Base-by-base conservation (phyloP, 30 jellyfish, hydroid and myxozoan genomes). In the Chironex yamaguchii region DNA sequence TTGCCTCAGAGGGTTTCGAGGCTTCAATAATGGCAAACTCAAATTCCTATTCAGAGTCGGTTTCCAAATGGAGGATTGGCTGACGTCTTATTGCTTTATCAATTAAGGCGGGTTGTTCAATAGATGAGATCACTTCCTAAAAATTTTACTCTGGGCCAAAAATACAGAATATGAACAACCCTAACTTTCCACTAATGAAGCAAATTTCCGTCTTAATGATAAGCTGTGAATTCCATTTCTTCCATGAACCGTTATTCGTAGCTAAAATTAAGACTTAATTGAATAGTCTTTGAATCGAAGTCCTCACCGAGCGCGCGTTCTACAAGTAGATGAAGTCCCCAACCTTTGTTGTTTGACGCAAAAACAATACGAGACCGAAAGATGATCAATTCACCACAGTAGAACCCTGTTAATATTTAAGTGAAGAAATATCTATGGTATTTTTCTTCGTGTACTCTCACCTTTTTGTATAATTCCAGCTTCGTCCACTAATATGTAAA, bases 41-140 rank as follows among this genome's bases (percentile, higher is more conserved):
- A 9, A 42, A 42, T 42, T 42, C 9, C 58, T 42, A 42, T 42
- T 42, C 58, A 42, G 58, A 42, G 58, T 42, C 58, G 58, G 17
- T 42, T 42, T 42, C 58, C 58, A 42, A 42, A 42, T 42, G 9
- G 96, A 86, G 76, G 67, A 49, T 28, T 23, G 66, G 71, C 86
- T 89, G 97, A 89, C 93, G 97, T 27, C 64, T 53, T 29, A 81
- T 89, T 79, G 93, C 85, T 76, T 89, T 81, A 89, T 89, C 97
- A 94, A 94, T 94, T 36, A 90, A 75, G 27, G 89, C 97, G 81
- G 91, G 99, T 75, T 85, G 87, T 58, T 84, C 97, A 32, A 89
- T 89, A 79, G 91, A 94, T 94, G 96, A 94, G 97, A 84, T 94
- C 99, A 94, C 95, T 63, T 77, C 68, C 95, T 85, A 81, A 74